A percentile compares a stretch with the other conserved stretches of the same genome.
These are phyloP conservation scores for Emydocephalus ijimae DNA, from an alignment of 2,113 vertebrate species.

Conservation along the genomic window DNA sequence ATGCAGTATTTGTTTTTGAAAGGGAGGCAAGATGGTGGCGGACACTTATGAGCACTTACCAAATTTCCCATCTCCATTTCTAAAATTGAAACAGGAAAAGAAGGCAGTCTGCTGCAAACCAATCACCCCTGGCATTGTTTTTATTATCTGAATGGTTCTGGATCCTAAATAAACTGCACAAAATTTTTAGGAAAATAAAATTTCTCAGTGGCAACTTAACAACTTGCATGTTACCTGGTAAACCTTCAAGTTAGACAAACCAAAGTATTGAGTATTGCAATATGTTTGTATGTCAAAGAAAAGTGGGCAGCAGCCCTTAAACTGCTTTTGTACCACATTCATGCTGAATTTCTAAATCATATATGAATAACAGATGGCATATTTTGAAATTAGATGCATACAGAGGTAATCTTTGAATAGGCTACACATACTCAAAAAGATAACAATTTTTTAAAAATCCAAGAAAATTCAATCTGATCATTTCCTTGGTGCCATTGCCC, in stretches of 20 bases:
- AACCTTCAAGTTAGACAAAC: background rate
- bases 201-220: background rate
- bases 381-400: background rate
- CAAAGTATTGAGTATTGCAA: background rate
- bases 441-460: background rate
- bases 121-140: background rate
- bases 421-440: background rate
- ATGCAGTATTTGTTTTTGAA: background rate
- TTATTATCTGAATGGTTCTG: background rate
- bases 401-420: background rate
- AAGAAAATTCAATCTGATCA: background rate
- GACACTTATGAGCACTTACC: background rate
- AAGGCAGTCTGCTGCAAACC: background rate
- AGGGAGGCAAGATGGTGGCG: background rate
- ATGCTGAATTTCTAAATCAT: background rate
- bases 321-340: background rate
- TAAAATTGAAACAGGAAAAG: background rate
- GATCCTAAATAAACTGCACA: background rate
- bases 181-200: background rate
- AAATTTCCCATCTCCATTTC: background rate
- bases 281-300: background rate
- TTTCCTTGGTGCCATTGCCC: background rate
- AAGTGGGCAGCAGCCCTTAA: background rate
- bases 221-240: background rate
- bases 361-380: background rate